Conservation (phyloP, 2,797 vertebrate genomes). For the Tamandua tetradactyla region DNA sequence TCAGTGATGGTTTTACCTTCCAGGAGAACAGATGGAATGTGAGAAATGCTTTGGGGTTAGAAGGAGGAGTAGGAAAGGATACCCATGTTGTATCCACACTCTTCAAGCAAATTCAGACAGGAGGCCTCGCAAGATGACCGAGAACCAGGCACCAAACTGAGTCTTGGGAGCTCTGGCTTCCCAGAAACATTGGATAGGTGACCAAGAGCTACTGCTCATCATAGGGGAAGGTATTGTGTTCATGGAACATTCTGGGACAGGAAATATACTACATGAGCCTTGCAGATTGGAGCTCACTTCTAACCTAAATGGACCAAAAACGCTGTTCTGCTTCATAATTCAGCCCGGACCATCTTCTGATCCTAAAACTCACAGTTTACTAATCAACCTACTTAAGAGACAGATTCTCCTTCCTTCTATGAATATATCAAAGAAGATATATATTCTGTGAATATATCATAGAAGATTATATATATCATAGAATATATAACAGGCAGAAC, state of each 20-base stretch:
- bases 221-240: background rate
- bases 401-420: conserved; percentile 22
- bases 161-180: background rate
- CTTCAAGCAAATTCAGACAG: conserved; percentile 44
- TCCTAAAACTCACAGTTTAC: conserved; percentile 17
- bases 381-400: conserved; percentile 12
- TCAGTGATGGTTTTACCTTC: conserved; percentile 44
- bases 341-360: conserved; percentile 43
- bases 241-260: background rate
- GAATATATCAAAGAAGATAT: background rate
- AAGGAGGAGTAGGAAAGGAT: background rate
- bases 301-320: conserved; percentile 2
- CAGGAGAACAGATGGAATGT: background rate
- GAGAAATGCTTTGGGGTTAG: conserved; percentile 38
- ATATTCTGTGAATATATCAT: too few species aligned
- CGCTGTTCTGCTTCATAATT: conserved; percentile 6
- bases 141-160: conserved; percentile 36
- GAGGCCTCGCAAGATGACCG: conserved; percentile 27
- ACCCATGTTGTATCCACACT: conserved; percentile 38
- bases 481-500: too few species aligned
- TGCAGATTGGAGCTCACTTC: background rate
- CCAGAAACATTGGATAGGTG: background rate
- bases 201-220: background rate
- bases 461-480: too few species aligned
- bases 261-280: too few species aligned